phyloP scores from a whole-genome alignment of 2,888 invertebrate species.

The Drosophila emarginata region DNA sequence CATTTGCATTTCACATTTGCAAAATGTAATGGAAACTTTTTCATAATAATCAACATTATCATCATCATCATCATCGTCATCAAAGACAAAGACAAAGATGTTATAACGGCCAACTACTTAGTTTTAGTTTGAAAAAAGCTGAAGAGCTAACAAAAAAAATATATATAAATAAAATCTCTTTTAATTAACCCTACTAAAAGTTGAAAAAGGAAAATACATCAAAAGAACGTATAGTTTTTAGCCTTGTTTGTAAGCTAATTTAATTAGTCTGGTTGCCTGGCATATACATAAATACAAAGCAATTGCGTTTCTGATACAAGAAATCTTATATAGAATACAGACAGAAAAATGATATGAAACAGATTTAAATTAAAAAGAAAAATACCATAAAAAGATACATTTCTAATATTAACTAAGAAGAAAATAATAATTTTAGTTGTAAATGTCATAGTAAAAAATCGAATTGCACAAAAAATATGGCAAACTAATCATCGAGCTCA shows the following conservation, averaged over 20 bases:
- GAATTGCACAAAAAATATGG: too few relatives aligned
- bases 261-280: background rate
- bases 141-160: background rate
- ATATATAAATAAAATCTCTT: conserved; percentile 40
- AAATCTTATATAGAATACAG: background rate
- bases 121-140: conserved; percentile 2
- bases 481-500: too few relatives aligned
- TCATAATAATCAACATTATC: conserved; percentile 21
- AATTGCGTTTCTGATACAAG: background rate
- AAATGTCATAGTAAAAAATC: too few relatives aligned
- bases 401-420: too few relatives aligned
- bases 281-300: background rate
- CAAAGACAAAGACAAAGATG: conserved; percentile 2
- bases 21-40: conserved; percentile 26
- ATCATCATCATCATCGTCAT: conserved; percentile 25
- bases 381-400: too few relatives aligned
- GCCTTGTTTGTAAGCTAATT: conserved; percentile 20
- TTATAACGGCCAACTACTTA: conserved; percentile 46
- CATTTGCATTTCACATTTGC: conserved; percentile 47
- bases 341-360: too few relatives aligned
- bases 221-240: conserved; percentile 1
- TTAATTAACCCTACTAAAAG: conserved; percentile 60
- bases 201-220: background rate
- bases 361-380: too few relatives aligned
- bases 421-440: too few relatives aligned